Percentiles rank a stretch among this genome's conserved stretches.
Conservation (phyloP, 2,113 vertebrate genomes). For the Pardalotus punctatus region DNA sequence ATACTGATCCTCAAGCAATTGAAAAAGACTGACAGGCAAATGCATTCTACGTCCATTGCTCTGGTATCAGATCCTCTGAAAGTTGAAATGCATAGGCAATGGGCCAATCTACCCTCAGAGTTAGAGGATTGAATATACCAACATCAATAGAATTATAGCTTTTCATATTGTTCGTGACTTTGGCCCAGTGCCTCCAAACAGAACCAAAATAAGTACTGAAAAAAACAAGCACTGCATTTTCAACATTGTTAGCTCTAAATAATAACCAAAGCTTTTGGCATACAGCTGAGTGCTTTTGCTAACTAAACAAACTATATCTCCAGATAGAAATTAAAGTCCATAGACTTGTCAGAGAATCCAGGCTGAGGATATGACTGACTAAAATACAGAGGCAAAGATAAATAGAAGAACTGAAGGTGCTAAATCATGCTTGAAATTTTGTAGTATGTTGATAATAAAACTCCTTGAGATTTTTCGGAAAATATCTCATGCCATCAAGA, state of each 20-base stretch:
- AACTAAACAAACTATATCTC: background rate
- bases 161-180: background rate
- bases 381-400: background rate
- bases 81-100: slow-evolving; percentile 9
- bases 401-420: background rate
- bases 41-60: slow-evolving; percentile 28
- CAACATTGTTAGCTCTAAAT: background rate
- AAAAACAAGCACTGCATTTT: background rate
- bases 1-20: background rate
- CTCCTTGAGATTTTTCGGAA: background rate
- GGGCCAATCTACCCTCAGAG: background rate
- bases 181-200: slow-evolving; percentile 4
- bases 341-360: background rate
- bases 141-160: background rate
- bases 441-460: background rate
- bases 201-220: background rate
- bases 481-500: background rate
- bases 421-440: background rate
- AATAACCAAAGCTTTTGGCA: background rate
- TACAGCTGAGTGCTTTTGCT: background rate
- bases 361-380: background rate
- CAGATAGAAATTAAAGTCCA: background rate
- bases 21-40: slow-evolving; percentile 33
- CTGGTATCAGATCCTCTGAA: slow-evolving; percentile 15
- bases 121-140: background rate